These are phyloP conservation scores for Artemisiospiza belli DNA, from an alignment of 2,113 vertebrate species.

Conservation along the genomic window DNA sequence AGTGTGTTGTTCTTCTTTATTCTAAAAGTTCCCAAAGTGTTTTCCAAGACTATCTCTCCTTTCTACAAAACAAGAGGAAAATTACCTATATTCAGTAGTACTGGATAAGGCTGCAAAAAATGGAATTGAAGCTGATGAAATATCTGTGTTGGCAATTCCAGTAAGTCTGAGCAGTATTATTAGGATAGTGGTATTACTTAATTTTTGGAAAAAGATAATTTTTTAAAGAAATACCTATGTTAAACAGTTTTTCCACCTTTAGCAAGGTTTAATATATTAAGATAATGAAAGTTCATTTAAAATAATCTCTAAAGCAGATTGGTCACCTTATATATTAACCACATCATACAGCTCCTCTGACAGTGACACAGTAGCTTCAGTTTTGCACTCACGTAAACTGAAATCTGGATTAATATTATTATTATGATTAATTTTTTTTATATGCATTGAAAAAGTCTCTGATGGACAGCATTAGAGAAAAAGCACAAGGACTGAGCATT, in stretches of 20 bases:
- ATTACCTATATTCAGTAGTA: background rate
- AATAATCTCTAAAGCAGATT: conserved; percentile 1
- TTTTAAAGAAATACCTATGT: background rate
- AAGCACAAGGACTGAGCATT: background rate
- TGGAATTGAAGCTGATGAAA: background rate
- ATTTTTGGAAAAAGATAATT: background rate
- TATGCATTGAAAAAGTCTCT: background rate
- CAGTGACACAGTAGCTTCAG: background rate
- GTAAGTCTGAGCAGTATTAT: background rate
- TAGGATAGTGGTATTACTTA: background rate
- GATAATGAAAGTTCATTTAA: background rate
- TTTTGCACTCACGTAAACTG: background rate
- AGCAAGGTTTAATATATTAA: background rate
- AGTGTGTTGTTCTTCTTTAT: background rate
- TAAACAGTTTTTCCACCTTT: background rate
- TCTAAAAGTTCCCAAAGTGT: background rate
- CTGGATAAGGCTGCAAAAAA: background rate
- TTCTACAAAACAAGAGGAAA: background rate
- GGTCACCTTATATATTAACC: background rate
- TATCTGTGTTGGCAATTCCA: background rate
- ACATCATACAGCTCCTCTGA: background rate
- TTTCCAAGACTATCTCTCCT: background rate
- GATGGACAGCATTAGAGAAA: background rate
- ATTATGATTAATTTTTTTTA: too few species aligned
- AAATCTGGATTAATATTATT: background rate